Conservation (phyloP, 2,797 vertebrate genomes). For the Anomalospiza imberbis region DNA sequence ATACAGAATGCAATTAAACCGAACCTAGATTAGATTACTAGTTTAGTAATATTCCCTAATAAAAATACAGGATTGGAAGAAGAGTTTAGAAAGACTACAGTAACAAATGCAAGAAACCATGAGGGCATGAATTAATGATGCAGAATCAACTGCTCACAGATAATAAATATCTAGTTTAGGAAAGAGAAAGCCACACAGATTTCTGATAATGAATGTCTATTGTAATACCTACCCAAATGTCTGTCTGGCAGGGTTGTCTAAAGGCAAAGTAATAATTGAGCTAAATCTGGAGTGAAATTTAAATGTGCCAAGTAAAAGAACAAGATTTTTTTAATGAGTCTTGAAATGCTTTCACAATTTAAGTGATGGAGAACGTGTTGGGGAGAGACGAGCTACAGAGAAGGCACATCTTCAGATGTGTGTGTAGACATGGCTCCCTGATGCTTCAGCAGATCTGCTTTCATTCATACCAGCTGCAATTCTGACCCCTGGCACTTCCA, state of each 20-base stretch:
- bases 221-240: not conserved
- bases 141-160: not conserved
- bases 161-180: constrained; percentile 1
- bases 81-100: not conserved
- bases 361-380: rapidly evolving
- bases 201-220: not conserved
- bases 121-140: not conserved
- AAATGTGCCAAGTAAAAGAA: not conserved
- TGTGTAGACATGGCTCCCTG: not conserved
- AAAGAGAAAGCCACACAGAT: not conserved
- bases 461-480: not conserved
- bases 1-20: not conserved
- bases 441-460: not conserved
- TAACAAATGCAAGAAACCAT: not conserved
- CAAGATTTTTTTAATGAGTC: not conserved
- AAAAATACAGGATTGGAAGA: not conserved
- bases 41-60: not conserved
- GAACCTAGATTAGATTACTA: not conserved
- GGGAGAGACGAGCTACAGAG: not conserved
- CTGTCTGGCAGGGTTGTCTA: not conserved
- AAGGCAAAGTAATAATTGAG: not conserved
- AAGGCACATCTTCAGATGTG: not conserved
- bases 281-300: not conserved
- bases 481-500: not conserved
- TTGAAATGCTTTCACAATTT: not conserved